Base-by-base conservation (phyloP, 2,113 vertebrate species). In the Arizona elegans region DNA sequence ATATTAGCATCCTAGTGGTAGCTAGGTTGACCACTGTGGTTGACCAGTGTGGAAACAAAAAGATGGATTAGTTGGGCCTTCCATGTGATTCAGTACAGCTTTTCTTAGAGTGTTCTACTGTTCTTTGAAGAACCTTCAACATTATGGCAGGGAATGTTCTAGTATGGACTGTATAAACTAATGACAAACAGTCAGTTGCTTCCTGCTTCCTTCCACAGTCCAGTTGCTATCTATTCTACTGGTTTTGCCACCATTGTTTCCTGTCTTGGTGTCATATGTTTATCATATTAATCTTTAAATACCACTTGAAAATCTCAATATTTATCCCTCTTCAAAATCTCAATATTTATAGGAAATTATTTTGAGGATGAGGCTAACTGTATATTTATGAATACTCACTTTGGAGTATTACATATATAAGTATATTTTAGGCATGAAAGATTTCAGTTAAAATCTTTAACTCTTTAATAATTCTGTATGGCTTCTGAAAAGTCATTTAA, bases 151-250 rank as follows among this genome's bases (percentile, higher is more conserved):
- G 43, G 43, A 47, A 47, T 5, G 43, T 47, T 47, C 43, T 47
- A 47, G 43, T 47, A 47, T 47, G 43, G 43, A 47, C 43, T 47
- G 11, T 1, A 33, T 50, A 62, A 29, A 86, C 86, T 94, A 93
- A 33, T 89, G 90, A 90, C 94, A 89, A 93, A 17, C n/a, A 19
- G 59, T 1, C 23, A 47, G 92, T 93, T 91, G 65, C 50, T 50
- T 50, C 50, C 50, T 50, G 50, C 50, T 50, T 50, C 50, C 50
- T 50, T 54, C 13, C 88, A 65, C 65, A 6, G 91, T 90, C 65
- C 89, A 12, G 2, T 86, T 53, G 81, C 7, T 94, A n/a, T 43
- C 33, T 90, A 56, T 53, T 56, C 13, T 92, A 50, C 89, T 47
- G 8, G 81, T 33, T 70, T 70, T 92, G 56, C 65, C 85, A 59